These are phyloP conservation scores for Petrosia ficiformis DNA, from an alignment of 37 sponge, comb jelly and placozoan genomes.

Conservation along the genomic window DNA sequence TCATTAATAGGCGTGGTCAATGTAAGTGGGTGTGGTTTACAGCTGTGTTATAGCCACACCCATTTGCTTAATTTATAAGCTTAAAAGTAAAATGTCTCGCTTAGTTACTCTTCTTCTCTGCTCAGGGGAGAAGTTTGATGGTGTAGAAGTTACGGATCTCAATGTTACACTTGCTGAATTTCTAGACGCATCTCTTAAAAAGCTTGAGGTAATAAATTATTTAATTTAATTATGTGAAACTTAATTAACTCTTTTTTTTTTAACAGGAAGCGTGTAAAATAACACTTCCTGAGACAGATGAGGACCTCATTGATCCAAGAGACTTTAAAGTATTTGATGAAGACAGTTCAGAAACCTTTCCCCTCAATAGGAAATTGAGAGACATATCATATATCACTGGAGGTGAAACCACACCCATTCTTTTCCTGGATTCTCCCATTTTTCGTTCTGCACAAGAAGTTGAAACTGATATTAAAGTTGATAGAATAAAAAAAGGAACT, in stretches of 20 bases:
- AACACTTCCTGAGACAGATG: conserved; percentile 49
- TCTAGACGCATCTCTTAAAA: conserved; percentile 39
- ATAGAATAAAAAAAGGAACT: conserved; percentile 2
- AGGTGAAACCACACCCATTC: conserved; percentile 13
- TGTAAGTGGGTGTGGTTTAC: too few relatives aligned
- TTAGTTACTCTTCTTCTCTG: too few relatives aligned
- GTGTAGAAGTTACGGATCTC: conserved; percentile 6
- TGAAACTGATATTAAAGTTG: conserved; percentile 13
- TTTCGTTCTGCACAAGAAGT: conserved; percentile 33
- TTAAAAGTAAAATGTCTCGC: too few relatives aligned
- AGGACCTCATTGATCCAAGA: conserved; percentile 30
- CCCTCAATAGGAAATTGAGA: background rate
- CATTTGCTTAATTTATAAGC: too few relatives aligned
- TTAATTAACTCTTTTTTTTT: background rate
- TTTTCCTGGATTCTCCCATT: conserved; percentile 38
- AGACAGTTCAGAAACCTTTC: background rate
- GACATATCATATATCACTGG: background rate
- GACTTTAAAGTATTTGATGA: conserved; percentile 52
- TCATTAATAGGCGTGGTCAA: too few relatives aligned
- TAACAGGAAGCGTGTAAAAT: conserved; percentile 29
- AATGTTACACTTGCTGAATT: conserved; percentile 26
- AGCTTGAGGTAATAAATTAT: conserved; percentile 30
- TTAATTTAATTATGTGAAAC: background rate
- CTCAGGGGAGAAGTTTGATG: conserved; percentile 44
- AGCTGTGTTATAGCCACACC: too few relatives aligned